Conservation (phyloP, 2,113 vertebrate genomes). For the Jacana jacana region DNA sequence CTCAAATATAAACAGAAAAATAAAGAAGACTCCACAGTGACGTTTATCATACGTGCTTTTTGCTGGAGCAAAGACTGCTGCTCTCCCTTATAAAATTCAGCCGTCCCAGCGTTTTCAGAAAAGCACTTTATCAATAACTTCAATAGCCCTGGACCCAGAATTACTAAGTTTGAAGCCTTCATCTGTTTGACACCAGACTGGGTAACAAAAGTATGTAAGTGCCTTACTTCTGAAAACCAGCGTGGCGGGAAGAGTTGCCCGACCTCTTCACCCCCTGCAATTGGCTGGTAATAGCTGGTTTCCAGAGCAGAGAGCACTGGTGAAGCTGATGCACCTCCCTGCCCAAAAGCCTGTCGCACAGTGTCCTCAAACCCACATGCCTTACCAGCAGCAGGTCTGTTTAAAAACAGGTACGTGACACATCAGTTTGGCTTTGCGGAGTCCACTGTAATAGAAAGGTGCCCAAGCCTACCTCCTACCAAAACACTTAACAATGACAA, state of each 20-base stretch:
- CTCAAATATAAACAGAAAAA: neutral
- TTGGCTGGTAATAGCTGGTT: rapidly evolving
- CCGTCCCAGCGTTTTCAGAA: neutral
- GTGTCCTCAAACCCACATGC: rapidly evolving
- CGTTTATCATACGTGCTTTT: neutral
- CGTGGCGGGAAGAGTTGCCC: rapidly evolving
- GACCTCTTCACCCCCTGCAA: neutral
- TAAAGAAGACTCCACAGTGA: neutral
- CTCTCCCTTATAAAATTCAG: neutral
- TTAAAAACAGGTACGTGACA: rapidly evolving
- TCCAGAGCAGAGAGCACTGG: rapidly evolving
- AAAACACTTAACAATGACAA: neutral
- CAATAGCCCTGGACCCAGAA: neutral
- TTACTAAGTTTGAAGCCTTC: neutral
- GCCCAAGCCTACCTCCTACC: neutral
- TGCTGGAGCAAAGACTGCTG: neutral
- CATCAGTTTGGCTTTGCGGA: neutral
- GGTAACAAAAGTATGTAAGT: neutral
- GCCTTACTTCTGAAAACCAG: neutral
- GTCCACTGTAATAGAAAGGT: neutral
- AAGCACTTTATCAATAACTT: neutral
- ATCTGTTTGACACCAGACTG: neutral
- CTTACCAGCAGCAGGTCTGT: neutral
- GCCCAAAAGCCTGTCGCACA: neutral
- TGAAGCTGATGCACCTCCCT: rapidly evolving